A percentile compares a stretch with the other conserved stretches of the same genome.
phyloP scores from a whole-genome alignment of 2,888 invertebrate genomes.

The Xanthorhoe designata region DNA sequence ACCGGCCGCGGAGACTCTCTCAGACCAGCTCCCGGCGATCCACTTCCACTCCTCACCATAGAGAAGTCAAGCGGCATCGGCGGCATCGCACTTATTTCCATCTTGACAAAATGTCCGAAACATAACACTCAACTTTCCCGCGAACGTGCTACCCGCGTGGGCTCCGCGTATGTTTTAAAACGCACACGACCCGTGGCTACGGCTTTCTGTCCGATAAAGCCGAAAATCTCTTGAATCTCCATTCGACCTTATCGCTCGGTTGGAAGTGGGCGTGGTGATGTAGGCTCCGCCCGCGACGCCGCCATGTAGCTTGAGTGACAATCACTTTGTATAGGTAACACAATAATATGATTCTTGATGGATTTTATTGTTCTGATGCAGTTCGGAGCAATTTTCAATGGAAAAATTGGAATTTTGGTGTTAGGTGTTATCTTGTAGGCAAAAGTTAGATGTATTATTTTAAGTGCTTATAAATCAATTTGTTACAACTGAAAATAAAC shows the following conservation, averaged over 20 bases:
- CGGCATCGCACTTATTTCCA: conserved; percentile 87
- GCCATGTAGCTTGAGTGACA: conserved; percentile 82
- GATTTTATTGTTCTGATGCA: conserved; percentile 84
- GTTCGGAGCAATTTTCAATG: conserved; percentile 68
- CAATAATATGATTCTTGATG: conserved; percentile 85
- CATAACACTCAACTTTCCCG: conserved; percentile 54
- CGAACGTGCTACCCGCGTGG: conserved; percentile 76
- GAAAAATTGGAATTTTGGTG: conserved; percentile 47
- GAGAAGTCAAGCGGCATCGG: conserved; percentile 89
- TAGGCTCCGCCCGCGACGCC: conserved; percentile 72
- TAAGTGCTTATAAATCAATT: neutral
- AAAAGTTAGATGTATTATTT: neutral
- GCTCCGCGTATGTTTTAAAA: conserved; percentile 75
- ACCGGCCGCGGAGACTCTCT: conserved; percentile 77
- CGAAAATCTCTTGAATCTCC: conserved; percentile 74
- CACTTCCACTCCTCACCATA: conserved; percentile 79
- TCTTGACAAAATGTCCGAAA: conserved; percentile 50
- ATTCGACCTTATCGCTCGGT: conserved; percentile 78
- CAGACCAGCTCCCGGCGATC: conserved; percentile 63
- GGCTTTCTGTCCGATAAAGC: conserved; percentile 73
- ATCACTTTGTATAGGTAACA: conserved; percentile 86
- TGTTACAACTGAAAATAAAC: neutral
- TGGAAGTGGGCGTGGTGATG: conserved; percentile 71
- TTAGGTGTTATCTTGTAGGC: conserved; percentile 39
- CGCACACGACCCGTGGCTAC: conserved; percentile 64